Percentiles rank a stretch among this genome's conserved stretches.
phyloP scores from a whole-genome alignment of 2,113 vertebrate genomes.

The Nanorana parkeri region DNA sequence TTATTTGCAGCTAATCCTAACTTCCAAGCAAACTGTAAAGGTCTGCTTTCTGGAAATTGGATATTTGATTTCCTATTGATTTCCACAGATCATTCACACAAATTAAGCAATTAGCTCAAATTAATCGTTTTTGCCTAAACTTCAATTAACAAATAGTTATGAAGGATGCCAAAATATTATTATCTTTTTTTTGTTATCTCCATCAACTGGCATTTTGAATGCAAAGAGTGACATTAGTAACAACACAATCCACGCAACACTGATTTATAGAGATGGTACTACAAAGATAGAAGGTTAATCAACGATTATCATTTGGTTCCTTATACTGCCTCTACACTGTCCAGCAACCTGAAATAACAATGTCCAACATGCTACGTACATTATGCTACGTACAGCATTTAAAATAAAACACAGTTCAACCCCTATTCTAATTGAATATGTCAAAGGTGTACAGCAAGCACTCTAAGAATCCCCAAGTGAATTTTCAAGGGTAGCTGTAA shows the following conservation, averaged over 20 bases:
- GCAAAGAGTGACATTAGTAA: constrained; percentile 25
- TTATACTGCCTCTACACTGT: constrained; percentile 4
- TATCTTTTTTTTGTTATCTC: background rate
- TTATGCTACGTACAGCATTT: background rate
- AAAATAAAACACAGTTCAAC: background rate
- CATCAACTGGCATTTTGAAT: background rate
- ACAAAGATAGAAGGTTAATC: constrained; percentile 10
- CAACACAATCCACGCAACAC: background rate
- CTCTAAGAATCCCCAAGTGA: constrained; percentile 3
- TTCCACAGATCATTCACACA: background rate
- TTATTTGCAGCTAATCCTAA: background rate
- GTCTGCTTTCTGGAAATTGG: background rate
- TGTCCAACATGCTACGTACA: background rate
- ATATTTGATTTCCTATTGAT: background rate
- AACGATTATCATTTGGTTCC: background rate
- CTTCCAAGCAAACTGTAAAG: background rate
- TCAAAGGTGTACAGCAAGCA: constrained; percentile 26
- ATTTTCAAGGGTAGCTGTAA: constrained; percentile 13
- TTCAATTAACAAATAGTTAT: background rate
- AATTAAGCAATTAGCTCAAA: background rate
- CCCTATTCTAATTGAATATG: background rate
- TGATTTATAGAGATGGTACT: constrained; percentile 27
- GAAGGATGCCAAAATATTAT: background rate
- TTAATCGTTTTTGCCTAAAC: background rate
- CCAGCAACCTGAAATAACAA: background rate